Evolutionary conservation across 92 coral and sea anemone genomes (phyloP), one percentile per base, ranked within the genome.

Genomic region (Phenganax marumi): DNA sequence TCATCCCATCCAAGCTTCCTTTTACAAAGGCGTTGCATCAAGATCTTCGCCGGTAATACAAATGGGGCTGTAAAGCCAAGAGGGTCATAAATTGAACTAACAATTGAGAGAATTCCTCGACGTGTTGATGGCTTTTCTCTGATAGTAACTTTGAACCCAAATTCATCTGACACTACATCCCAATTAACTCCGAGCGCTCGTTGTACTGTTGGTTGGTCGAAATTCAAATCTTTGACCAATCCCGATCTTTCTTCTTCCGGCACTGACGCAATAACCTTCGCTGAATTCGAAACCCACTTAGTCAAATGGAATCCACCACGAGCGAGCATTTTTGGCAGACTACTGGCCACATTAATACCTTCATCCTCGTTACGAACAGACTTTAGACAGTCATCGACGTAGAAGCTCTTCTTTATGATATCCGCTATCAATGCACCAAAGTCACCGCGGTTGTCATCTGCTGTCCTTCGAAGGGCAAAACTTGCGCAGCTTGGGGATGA

Each of bases 361-460:
- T 73, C 49, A 12, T 63, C 52, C 23, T 88, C 89, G 12, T 87
- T 63, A 50, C 82, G 16, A 48, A 76, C 89, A 3, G 86, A 73
- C 69, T 85, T 84, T n/a, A 87, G 50, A 58, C 89, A 87, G 69
- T 87, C 90, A 63, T 87, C 90, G 5, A 87, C 84, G 56, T 88
- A 88, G 75, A 88, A 80, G 48, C 85, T 88, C 5, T 75, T 55
- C 62, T 68, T 64, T 22, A 88, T 72, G 12, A 83, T 80, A n/a
- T 80, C 57, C 8, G 75, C 69, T 10, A 80, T 72, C n/a, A 50
- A 33, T 8, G 18, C 53, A 48, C 76, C 81, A 25, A 79, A 88
- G 13, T 85, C 77, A 2, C 60, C 47, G 0, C 17, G 19, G 82
- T 81, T 88, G 68, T 85, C 89, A n/a, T 80, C 87, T 1, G 88